Percentiles rank a stretch among this genome's conserved stretches.
These are phyloP conservation scores for Antechinus stuartii DNA, from an alignment of 2,113 vertebrate genomes.

Conservation along the genomic window DNA sequence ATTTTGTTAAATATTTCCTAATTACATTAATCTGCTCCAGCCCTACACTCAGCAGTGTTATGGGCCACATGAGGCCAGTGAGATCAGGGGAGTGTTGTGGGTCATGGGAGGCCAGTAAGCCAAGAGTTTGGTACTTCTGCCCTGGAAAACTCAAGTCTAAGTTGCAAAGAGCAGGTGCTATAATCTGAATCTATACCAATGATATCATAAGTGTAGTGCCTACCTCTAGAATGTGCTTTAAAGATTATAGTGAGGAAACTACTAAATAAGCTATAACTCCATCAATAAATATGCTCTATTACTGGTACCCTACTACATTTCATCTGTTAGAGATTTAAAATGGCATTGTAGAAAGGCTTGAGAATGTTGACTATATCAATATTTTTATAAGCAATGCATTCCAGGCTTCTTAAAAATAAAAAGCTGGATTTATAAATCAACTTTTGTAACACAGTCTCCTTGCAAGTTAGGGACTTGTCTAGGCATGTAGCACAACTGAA, in stretches of 20 bases:
- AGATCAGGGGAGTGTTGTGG: not conserved
- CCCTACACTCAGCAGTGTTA: not conserved
- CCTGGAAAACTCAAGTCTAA: not conserved
- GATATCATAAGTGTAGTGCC: not conserved
- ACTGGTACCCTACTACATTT: not conserved
- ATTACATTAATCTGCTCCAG: not conserved
- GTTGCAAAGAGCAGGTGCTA: not conserved
- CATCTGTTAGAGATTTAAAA: not conserved
- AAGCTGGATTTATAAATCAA: not conserved
- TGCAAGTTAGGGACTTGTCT: not conserved
- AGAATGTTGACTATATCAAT: not conserved
- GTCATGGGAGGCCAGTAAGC: not conserved
- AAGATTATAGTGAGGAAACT: not conserved
- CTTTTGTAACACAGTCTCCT: not conserved
- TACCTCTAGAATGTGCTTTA: not conserved
- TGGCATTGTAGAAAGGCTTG: not conserved
- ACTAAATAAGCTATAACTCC: not conserved
- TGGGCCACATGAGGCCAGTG: not conserved
- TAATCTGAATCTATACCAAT: not conserved
- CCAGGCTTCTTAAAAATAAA: not conserved
- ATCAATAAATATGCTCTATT: not conserved
- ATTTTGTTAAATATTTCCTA: not conserved
- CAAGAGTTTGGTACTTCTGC: not conserved
- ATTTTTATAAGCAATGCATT: not conserved
- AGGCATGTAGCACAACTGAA: not conserved